Evolutionary conservation across 1,140 invertebrate species (phyloP), one percentile per base, ranked within the genome.

Genomic region (Micrasema longulum): DNA sequence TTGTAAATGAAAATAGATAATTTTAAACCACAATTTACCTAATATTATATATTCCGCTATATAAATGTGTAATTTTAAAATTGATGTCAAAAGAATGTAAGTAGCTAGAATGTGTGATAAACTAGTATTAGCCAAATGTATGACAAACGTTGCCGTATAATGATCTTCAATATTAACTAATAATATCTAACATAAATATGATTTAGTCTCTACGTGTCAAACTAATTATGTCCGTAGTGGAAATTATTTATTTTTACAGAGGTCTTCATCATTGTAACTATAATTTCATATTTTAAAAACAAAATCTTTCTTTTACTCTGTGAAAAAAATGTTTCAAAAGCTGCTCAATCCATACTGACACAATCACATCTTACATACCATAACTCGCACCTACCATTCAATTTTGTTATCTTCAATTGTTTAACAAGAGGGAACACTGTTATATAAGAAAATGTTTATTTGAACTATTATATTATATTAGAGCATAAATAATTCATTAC

Each of bases 41-140:
- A 70, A 68, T 52, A 75, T 76, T 72, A 64, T 76, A 76, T 76
- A 75, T 72, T 75, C 69, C 60, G 65, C 38, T 47, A 65, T 75
- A 64, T 75, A 72, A 68, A 76, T 76, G 74, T 76, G 71, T 76
- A 76, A 72, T 71, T 72, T 72, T 76, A 72, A 75, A 76, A 64
- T 76, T 52, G 71, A 76, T 76, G 74, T 76, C 70, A 76, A 76
- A 75, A 63, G 38, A 57, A 75, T 65, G 50, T 72, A 76, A 62
- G 50, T 72, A 76, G 70, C 71, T 76, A 76, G 74, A 76, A 76
- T 76, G 74, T 76, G 74, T 76, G 74, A 76, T 76, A 76, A 75
- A 64, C 53, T 75, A 76, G 71, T 57, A 63, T 69, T 75, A 75
- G 73, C 60, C 68, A 72, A 57, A 65, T 62, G 23, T 70, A 70